Evolutionary conservation across 2,888 invertebrate genomes (phyloP).

Genomic region (Drosophila pseudotalamancana): DNA sequence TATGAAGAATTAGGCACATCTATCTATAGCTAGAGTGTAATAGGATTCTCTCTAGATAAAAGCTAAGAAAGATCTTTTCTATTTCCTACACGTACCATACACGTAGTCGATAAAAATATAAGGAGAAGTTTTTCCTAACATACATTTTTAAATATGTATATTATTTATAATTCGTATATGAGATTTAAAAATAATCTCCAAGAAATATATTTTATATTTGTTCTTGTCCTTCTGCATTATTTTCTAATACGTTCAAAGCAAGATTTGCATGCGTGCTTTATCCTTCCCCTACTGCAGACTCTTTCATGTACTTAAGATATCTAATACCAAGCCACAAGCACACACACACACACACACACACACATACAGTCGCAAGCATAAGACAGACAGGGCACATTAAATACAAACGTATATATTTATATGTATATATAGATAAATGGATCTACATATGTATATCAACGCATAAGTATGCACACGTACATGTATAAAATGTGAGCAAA

Average conservation of each 20-base stretch:
- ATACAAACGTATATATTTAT: neutral
- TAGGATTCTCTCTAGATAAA: too few relatives aligned
- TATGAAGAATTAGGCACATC: too few relatives aligned
- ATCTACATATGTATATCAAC: neutral
- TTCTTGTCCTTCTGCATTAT: neutral
- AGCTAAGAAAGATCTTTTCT: too few relatives aligned
- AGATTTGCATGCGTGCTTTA: neutral
- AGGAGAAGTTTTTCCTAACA: neutral
- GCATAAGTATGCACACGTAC: neutral
- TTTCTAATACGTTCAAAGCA: neutral
- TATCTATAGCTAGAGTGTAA: too few relatives aligned
- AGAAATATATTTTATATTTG: neutral
- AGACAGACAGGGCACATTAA: slow-evolving; percentile 2
- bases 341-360: neutral
- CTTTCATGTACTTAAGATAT: slow-evolving; percentile 44
- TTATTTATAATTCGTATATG: too few relatives aligned
- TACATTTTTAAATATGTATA: neutral
- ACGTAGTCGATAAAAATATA: neutral
- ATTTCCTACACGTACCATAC: too few relatives aligned
- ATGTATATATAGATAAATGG: neutral
- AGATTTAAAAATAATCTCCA: neutral
- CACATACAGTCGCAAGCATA: too few relatives aligned
- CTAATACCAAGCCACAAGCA: slow-evolving; percentile 29
- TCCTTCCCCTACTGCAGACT: slow-evolving; percentile 1
- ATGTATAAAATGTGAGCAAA: slow-evolving; percentile 16